phyloP scores from a whole-genome alignment of 2,888 invertebrate genomes.

The Noctua janthina region DNA sequence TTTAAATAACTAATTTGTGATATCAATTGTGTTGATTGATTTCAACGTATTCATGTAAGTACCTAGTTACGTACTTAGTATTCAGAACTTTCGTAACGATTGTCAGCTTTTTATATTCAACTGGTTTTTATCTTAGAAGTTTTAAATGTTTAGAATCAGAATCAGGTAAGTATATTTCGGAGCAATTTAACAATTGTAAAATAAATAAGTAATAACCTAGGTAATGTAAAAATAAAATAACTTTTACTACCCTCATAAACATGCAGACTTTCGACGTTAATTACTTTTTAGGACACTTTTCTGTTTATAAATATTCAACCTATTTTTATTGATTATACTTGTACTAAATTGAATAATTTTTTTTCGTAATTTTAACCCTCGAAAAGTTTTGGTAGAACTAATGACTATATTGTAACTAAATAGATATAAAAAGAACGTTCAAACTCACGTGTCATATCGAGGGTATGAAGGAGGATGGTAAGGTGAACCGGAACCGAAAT shows the following conservation, averaged over 20 bases:
- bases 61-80: background rate
- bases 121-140: background rate
- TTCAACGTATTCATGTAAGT: background rate
- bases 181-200: background rate
- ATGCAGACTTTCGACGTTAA: conserved; percentile 40
- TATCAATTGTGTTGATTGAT: background rate
- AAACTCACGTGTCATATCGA: conserved; percentile 90
- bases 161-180: background rate
- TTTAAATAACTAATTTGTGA: background rate
- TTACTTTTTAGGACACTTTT: conserved; percentile 34
- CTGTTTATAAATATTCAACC: conserved; percentile 39
- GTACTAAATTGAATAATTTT: background rate
- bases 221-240: conserved; percentile 29
- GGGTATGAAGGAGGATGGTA: conserved; percentile 91
- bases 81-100: background rate
- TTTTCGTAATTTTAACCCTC: background rate
- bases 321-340: conserved; percentile 25
- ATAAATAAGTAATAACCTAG: background rate
- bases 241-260: conserved; percentile 34
- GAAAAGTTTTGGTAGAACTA: background rate
- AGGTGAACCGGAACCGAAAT: conserved; percentile 91
- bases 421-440: background rate
- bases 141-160: background rate
- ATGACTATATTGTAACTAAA: background rate
- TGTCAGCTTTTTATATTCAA: background rate